Conservation (phyloP, 37 sponge, comb jelly and placozoan genomes). For the Dysidea cf. avara region DNA sequence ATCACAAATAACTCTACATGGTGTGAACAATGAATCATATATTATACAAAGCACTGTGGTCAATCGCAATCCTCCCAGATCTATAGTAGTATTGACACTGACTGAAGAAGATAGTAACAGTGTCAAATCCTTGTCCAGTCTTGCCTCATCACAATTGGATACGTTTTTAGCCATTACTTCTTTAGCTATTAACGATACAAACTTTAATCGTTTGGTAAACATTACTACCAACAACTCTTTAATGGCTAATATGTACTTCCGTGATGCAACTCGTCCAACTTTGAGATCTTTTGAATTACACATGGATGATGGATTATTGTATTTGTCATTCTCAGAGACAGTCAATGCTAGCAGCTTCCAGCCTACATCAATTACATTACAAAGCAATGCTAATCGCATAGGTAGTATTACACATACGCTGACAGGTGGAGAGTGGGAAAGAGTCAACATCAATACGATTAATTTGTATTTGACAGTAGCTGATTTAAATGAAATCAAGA, state of each 20-base stretch:
- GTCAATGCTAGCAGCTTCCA: slow-evolving; percentile 74
- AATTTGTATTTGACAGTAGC: slow-evolving; percentile 33
- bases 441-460: slow-evolving; percentile 19
- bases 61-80: background rate
- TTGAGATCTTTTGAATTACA: slow-evolving; percentile 54
- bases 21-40: slow-evolving; percentile 33
- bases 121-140: slow-evolving; percentile 57
- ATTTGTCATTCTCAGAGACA: slow-evolving; percentile 65
- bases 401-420: slow-evolving; percentile 12
- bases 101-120: slow-evolving; percentile 58
- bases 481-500: slow-evolving; percentile 83
- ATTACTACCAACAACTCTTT: slow-evolving; percentile 10
- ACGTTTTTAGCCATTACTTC: slow-evolving; percentile 37
- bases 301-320: slow-evolving; percentile 58
- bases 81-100: slow-evolving; percentile 32
- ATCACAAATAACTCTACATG: slow-evolving; percentile 49
- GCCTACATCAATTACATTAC: slow-evolving; percentile 52
- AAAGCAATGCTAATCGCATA: background rate
- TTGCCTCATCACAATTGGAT: slow-evolving; percentile 36
- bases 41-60: slow-evolving; percentile 28
- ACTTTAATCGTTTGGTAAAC: slow-evolving; percentile 12
- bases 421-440: slow-evolving; percentile 64
- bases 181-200: slow-evolving; percentile 44
- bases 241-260: slow-evolving; percentile 11
- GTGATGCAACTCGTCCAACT: slow-evolving; percentile 51